Base-by-base conservation (phyloP, 1,140 invertebrate species). In the Pseudoatta argentina region DNA sequence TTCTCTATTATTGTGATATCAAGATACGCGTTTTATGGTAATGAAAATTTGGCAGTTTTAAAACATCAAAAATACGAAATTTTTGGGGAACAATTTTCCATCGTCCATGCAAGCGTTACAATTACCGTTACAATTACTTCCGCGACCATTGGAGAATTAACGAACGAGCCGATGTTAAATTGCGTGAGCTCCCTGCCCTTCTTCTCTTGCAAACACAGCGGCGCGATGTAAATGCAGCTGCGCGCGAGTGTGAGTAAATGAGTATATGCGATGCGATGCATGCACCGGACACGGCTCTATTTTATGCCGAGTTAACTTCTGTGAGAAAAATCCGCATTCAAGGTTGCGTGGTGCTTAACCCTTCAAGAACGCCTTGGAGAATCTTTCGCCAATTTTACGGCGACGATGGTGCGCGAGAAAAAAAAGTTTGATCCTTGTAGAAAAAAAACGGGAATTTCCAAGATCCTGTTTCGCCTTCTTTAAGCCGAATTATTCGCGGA, bases 81-180 rank as follows among this genome's bases (percentile, higher is more conserved):
- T 81, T 81, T 57, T 14, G 18, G 21, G 3, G 10, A 71, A 44
- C 21, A 8, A 71, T 59, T 57, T 71, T 44, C 69, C 57, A 30
- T 77, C 63, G 24, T 79, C n/a, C 21, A 5, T 55, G 21, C 78
- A 39, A 81, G 21, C 30, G 48, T 69, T 69, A 48, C 44, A 51
- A 67, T 59, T n/a, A 53, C 57, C 73, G 78, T 81, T 81, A 81
- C 66, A 57, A 59, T 81, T 81, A 81, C 44, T 72, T 72, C 55
- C 30, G 71, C 85, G 63, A 71, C 76, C 44, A 66, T 24, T 72
- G 69, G 53, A 72, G 78, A 72, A 88, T 85, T 90, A 89, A 90
- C 86, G 85, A 85, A 90, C 88, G 73, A 89, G 85, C n/a, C 73
- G 89, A 85, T 89, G 89, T 85, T 90, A 90, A 90, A 90, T 90